Conservation (phyloP, 1,140 invertebrate species). For the Leptinotarsa lineolata region DNA sequence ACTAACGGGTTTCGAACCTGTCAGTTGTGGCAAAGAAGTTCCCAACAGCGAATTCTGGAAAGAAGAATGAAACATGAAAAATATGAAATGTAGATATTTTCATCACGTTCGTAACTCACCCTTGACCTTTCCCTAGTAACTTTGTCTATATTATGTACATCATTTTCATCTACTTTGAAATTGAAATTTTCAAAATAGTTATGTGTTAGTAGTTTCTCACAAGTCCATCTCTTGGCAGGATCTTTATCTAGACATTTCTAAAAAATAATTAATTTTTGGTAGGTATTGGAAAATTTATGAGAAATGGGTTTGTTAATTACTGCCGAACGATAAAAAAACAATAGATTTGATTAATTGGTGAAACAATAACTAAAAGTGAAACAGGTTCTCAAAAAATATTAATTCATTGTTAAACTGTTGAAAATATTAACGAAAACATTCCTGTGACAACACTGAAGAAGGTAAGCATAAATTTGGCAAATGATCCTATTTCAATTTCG, state of each 20-base stretch:
- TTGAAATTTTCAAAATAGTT: conserved; percentile 84
- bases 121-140: conserved; percentile 65
- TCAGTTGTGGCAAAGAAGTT: conserved; percentile 68
- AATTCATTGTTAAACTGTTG: too few species aligned
- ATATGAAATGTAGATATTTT: neutral
- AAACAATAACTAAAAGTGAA: too few species aligned
- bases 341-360: too few species aligned
- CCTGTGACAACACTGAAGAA: too few species aligned
- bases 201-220: conserved; percentile 88
- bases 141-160: conserved; percentile 73
- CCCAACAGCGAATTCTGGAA: conserved; percentile 62
- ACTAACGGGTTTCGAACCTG: conserved; percentile 56
- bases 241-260: conserved; percentile 95
- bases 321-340: too few species aligned
- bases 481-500: too few species aligned
- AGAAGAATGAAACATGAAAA: conserved; percentile 27
- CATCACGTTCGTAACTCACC: conserved; percentile 52
- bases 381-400: too few species aligned
- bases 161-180: conserved; percentile 73
- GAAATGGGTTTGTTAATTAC: too few species aligned
- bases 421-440: too few species aligned
- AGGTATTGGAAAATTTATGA: too few species aligned
- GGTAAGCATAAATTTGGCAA: too few species aligned
- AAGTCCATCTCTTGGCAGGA: conserved; percentile 86
- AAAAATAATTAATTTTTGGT: conserved; percentile 34